A percentile compares a stretch with the other conserved stretches of the same genome.
Evolutionary conservation across 2,797 vertebrate genomes (phyloP).

Genomic region (Artibeus jamaicensis): DNA sequence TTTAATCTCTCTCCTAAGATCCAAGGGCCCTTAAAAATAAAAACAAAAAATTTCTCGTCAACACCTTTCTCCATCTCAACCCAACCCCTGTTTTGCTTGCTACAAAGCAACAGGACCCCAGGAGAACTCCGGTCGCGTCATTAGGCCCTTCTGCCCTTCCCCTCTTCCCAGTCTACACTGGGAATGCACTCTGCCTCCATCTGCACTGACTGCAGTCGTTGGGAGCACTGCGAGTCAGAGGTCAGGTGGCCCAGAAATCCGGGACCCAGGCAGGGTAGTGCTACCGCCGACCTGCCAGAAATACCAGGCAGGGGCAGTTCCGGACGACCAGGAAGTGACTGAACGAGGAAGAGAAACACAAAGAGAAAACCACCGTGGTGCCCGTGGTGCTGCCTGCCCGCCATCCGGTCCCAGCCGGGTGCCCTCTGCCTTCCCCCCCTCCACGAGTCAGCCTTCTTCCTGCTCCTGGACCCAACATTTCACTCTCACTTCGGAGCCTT

Average conservation of each 20-base stretch:
- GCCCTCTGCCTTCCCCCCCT: rapidly evolving
- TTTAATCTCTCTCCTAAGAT: neutral
- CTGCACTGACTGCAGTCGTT: neutral
- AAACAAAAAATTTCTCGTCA: neutral
- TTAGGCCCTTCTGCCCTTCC: neutral
- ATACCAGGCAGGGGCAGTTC: neutral
- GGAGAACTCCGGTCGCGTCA: neutral
- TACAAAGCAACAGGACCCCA: neutral
- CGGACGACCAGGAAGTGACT: neutral
- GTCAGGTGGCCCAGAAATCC: neutral
- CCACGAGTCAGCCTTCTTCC: neutral
- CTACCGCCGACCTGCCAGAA: neutral
- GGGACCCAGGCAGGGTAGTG: neutral
- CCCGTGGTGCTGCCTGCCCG: neutral
- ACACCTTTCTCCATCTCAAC: neutral
- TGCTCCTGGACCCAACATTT: neutral
- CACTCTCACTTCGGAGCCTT: neutral
- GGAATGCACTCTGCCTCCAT: neutral
- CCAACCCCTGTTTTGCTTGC: neutral
- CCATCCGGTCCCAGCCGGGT: rapidly evolving
- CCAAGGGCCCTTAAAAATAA: neutral
- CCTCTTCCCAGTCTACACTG: neutral
- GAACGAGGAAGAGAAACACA: neutral
- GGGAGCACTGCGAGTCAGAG: neutral
- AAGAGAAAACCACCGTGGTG: neutral